Percentiles rank a stretch among this genome's conserved stretches.
Evolutionary conservation across 2,113 vertebrate species (phyloP).

Genomic region (Apistogramma diplotaenia): DNA sequence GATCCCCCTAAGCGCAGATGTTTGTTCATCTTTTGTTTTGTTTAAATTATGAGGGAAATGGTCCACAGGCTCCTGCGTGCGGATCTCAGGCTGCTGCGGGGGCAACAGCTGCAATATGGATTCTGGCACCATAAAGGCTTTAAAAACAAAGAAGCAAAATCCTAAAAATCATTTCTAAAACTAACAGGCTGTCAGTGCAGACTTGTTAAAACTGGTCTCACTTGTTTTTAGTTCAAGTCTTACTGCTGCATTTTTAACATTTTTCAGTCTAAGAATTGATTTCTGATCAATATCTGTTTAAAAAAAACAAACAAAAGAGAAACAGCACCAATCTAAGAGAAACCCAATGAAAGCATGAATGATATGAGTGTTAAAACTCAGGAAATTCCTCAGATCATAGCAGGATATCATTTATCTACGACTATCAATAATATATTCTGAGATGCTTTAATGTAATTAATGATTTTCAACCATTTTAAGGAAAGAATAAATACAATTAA

Average conservation of each 20-base stretch:
- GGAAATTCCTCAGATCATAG: too few species aligned
- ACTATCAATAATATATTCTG: too few species aligned
- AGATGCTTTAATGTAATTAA: too few species aligned
- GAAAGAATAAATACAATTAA: too few species aligned
- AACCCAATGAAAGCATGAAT: neutral
- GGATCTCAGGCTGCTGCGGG: neutral
- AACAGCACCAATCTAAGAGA: too few species aligned
- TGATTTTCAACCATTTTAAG: too few species aligned
- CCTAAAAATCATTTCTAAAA: neutral
- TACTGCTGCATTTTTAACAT: too few species aligned
- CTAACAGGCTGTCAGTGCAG: neutral
- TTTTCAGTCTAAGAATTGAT: too few species aligned
- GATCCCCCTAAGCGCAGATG: neutral
- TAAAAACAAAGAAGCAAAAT: neutral
- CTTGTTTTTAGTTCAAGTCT: too few species aligned
- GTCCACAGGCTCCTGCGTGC: neutral
- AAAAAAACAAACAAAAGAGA: neutral
- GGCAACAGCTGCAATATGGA: neutral
- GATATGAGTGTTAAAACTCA: too few species aligned
- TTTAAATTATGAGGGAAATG: neutral
- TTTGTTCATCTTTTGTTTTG: neutral
- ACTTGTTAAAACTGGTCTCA: neutral
- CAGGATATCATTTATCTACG: too few species aligned
- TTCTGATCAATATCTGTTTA: neutral
- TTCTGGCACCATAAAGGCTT: neutral